These are phyloP conservation scores for Himalopsyche tibetana DNA, from an alignment of 2,888 invertebrate species.

Conservation along the genomic window DNA sequence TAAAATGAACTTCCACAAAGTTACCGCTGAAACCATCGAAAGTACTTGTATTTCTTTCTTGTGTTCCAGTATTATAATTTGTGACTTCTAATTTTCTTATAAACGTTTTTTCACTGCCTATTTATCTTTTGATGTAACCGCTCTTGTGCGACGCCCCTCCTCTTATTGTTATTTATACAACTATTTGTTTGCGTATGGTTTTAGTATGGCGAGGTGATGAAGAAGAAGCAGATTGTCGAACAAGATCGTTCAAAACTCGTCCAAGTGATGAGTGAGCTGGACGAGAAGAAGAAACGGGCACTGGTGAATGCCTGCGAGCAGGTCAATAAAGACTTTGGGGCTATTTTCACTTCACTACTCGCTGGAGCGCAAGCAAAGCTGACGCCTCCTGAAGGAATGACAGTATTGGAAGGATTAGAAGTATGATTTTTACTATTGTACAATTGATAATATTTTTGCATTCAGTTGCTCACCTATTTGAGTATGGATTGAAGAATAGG, in stretches of 20 bases:
- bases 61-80: too few relatives aligned
- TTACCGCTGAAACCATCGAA: too few relatives aligned
- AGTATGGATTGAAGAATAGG: too few relatives aligned
- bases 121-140: too few relatives aligned
- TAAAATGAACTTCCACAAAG: too few relatives aligned
- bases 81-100: too few relatives aligned
- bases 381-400: constrained; percentile 83
- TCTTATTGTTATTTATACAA: too few relatives aligned
- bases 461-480: too few relatives aligned
- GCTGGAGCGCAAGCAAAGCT: constrained; percentile 94
- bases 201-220: constrained; percentile 83
- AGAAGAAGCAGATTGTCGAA: constrained; percentile 84
- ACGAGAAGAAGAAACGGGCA: constrained; percentile 92
- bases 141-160: too few relatives aligned
- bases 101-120: too few relatives aligned
- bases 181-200: constrained; percentile 56
- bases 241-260: constrained; percentile 85
- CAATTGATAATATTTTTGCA: too few relatives aligned
- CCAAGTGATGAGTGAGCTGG: constrained; percentile 90
- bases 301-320: constrained; percentile 88
- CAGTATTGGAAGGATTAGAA: constrained; percentile 92
- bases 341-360: constrained; percentile 93
- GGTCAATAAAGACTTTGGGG: constrained; percentile 95
- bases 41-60: too few relatives aligned
- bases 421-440: constrained; percentile 70